Evolutionary conservation across 2,797 vertebrate species (phyloP), one percentile per base, ranked within the genome.

Genomic region (Alca torda): DNA sequence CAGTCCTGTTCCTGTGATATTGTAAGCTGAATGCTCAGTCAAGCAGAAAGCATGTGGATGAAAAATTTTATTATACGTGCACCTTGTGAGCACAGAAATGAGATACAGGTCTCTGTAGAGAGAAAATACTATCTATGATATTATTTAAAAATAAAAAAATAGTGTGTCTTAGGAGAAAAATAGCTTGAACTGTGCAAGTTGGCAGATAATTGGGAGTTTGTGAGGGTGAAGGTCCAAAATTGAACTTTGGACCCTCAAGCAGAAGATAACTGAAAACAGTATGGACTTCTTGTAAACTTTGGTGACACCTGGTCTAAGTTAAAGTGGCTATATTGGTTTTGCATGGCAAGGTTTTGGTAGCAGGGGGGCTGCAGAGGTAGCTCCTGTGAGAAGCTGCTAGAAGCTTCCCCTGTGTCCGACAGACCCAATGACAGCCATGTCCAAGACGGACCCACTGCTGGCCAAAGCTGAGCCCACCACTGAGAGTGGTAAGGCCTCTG

Each of bases 401-500:
- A 61, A 69, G 14, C 4, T 77, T 0, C 1, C 35, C 7, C 10
- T 0, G 1, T 25, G 15, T 64, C 20, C 4, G 3, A 53, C 7
- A 12, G 7, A 70, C 48, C 3, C 15, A n/a, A 13, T 16, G 5
- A 8, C 54, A 81, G 33, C 10, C 1, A 2, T 2, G 10, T 43
- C 11, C 37, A 74, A 51, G 37, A 13, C 0, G 0, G 5, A 39
- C 15, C 5, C 0, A 1, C 13, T 0, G 0, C 16, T 35, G 48
- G 11, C 8, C 20, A 56, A 60, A 6, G 26, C 6, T 0, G 2
- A 84, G 26, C 5, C 10, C 2, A 16, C 11, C 30, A 65, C 4
- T 2, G 3, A 10, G 0, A 1, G 3, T 21, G 6, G 13, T 8
- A 46, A 3, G 0, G 0, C 5, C 11, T 24, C 4, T n/a, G 3